Percentiles rank a stretch among this genome's conserved stretches.
Evolutionary conservation across 2,888 invertebrate genomes (phyloP).

Genomic region (Aphodius sticticus): DNA sequence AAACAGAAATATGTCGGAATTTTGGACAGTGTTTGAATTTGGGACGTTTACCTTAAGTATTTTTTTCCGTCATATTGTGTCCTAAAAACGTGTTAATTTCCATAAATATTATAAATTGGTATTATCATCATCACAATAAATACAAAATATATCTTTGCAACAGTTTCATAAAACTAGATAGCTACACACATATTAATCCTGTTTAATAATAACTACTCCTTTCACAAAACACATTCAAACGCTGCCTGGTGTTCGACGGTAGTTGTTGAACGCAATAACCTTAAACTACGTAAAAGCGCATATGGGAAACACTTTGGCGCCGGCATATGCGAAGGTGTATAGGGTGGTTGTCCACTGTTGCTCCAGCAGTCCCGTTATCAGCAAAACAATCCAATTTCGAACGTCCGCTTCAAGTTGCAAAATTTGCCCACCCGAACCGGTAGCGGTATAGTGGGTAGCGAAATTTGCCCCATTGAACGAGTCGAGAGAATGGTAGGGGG

Average conservation of each 20-base stretch:
- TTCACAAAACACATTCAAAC: neutral
- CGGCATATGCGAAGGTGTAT: neutral
- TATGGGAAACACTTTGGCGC: slow-evolving; percentile 16
- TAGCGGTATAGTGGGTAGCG: neutral
- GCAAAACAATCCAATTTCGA: slow-evolving; percentile 32
- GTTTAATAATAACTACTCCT: neutral
- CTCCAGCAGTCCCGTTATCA: slow-evolving; percentile 12
- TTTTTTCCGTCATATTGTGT: too few species aligned
- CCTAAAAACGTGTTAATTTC: too few species aligned
- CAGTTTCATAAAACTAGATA: too few species aligned
- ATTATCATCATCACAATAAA: too few species aligned
- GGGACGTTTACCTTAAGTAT: too few species aligned
- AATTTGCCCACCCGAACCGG: slow-evolving; percentile 28
- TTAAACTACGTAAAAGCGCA: slow-evolving; percentile 21
- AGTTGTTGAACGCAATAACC: neutral
- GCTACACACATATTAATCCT: too few species aligned
- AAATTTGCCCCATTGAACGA: neutral
- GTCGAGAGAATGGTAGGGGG: slow-evolving; percentile 17
- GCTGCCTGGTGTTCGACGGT: neutral
- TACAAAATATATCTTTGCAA: too few species aligned
- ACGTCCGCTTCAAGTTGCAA: slow-evolving; percentile 20
- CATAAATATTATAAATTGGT: too few species aligned
- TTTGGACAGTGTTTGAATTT: too few species aligned
- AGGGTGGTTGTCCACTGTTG: slow-evolving; percentile 7
- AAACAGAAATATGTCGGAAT: too few species aligned